Base-by-base conservation (phyloP, 2,797 vertebrate species). In the Apogon talboti region DNA sequence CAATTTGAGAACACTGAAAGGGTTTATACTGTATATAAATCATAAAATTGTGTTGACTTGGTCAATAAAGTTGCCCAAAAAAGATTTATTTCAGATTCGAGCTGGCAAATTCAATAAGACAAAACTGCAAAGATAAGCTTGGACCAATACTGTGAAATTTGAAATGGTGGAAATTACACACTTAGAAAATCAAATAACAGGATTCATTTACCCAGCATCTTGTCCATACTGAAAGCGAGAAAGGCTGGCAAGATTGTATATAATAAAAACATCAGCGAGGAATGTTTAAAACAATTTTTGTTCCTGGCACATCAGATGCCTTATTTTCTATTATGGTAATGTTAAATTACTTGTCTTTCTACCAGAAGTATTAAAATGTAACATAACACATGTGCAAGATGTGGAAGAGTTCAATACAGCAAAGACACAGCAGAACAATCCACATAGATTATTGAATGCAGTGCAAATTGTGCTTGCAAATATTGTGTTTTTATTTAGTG, bases 121-220 rank as follows among this genome's bases (percentile, higher is more conserved):
- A 11, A 33, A 61, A 81, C 38, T 70, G 68, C 50, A 78, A 82
- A 82, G 69, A 64, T 55, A 37, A 66, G 24, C 64, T 43, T 47
- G 65, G 60, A 82, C 73, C 84, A 69, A 80, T 83, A 75, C 70
- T 60, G 68, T 65, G 49, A 75, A 81, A 86, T 76, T 65, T 35
- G 33, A 35, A 35, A 35, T 35, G 33, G 33, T 35, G 33, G 9
- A 35, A 35, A 35, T 35, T 7, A 35, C 55, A 21, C 2, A 47
- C 66, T 70, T 7, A 5, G 46, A 47, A 55, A 74, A 28, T 44
- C 45, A 52, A 82, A 81, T 53, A 50, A 53, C 63, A 58, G 35
- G 56, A 82, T 88, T 66, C 73, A 45, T 85, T 84, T 86, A 82
- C 72, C 77, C 82, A 78, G 81, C 65, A 55, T 83, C 61, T 60